A percentile compares a stretch with the other conserved stretches of the same genome.
Evolutionary conservation across 2,113 vertebrate genomes (phyloP).

Genomic region (Phrynosoma blainvillii): DNA sequence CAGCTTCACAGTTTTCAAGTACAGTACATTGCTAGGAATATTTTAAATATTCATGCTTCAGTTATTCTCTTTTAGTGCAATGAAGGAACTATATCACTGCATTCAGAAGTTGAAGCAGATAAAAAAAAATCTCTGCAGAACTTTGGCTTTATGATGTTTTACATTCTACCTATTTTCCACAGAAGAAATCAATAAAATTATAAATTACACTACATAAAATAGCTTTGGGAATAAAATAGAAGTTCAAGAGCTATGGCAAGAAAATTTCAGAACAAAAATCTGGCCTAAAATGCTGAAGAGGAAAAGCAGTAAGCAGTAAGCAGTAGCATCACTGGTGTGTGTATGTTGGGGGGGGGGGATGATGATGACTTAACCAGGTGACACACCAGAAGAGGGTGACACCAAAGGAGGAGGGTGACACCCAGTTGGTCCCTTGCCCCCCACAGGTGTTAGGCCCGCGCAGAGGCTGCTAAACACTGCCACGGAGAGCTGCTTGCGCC

Average conservation of each 20-base stretch:
- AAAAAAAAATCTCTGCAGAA: background rate
- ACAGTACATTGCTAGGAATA: background rate
- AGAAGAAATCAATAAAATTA: constrained; percentile 27
- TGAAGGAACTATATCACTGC: constrained; percentile 18
- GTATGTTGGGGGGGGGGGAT: too few species aligned
- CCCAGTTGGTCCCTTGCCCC: too few species aligned
- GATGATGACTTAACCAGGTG: too few species aligned
- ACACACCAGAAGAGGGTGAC: too few species aligned
- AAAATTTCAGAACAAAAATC: background rate
- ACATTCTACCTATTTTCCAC: background rate
- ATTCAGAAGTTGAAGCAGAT: constrained; percentile 23
- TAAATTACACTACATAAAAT: background rate
- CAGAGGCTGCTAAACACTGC: too few species aligned
- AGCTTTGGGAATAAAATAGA: background rate
- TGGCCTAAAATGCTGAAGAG: background rate
- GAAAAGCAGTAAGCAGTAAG: too few species aligned
- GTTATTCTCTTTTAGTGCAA: background rate
- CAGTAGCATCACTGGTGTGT: too few species aligned
- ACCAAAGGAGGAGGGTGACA: too few species aligned
- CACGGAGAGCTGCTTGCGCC: too few species aligned
- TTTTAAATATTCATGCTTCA: constrained; percentile 20
- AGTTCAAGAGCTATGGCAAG: background rate
- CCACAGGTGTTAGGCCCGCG: too few species aligned
- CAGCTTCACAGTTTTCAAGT: constrained; percentile 8
- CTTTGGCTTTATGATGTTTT: background rate